Conservation (phyloP, 2,797 vertebrate genomes). For the Hybognathus amarus region DNA sequence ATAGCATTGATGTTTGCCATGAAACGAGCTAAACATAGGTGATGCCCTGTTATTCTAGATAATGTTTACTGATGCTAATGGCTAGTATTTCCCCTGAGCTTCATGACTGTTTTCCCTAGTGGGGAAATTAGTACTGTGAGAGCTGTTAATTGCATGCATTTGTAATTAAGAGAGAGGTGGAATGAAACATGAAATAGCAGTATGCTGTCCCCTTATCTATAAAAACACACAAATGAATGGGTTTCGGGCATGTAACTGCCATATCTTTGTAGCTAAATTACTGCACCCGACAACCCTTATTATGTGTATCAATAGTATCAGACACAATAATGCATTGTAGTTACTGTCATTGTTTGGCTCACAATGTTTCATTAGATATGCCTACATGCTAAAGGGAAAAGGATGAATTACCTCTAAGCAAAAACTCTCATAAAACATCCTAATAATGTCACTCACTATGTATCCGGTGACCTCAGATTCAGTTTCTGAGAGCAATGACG, state of each 20-base stretch:
- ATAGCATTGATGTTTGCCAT: constrained; percentile 1
- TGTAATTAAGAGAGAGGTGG: constrained; percentile 44
- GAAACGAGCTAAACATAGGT: constrained; percentile 35
- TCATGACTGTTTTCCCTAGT: constrained; percentile 34
- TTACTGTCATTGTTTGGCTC: background rate
- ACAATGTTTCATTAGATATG: background rate
- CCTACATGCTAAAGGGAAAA: background rate
- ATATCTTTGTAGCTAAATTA: constrained; percentile 24
- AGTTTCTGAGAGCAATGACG: constrained; percentile 87
- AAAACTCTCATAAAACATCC: background rate
- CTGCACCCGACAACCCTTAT: constrained; percentile 7
- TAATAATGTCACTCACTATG: constrained; percentile 77
- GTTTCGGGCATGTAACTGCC: background rate
- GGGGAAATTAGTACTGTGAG: constrained; percentile 30
- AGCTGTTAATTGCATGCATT: constrained; percentile 38
- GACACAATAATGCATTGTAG: background rate
- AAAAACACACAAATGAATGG: constrained; percentile 25
- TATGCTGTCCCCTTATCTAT: constrained; percentile 33
- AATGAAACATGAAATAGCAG: constrained; percentile 19
- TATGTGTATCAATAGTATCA: constrained; percentile 22
- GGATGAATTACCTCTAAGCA: background rate
- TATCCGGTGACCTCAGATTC: constrained; percentile 95
- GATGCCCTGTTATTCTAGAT: constrained; percentile 15
- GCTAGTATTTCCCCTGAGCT: constrained; percentile 5
- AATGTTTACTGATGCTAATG: constrained; percentile 38